These are phyloP conservation scores for Epiperipatus broadwayi DNA, from an alignment of 2,888 invertebrate species.

Conservation along the genomic window DNA sequence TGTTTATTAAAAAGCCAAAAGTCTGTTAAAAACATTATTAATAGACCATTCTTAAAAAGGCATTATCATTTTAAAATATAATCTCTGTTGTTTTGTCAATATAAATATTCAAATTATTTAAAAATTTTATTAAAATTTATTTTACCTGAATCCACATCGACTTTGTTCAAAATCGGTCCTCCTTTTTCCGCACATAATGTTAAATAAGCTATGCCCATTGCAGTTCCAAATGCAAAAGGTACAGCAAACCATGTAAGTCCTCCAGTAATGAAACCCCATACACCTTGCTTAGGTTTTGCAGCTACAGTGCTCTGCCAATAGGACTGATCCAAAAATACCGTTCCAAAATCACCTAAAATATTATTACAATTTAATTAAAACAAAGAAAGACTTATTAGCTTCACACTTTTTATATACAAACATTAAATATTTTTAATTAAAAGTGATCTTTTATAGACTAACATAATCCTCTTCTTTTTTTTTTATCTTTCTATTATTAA, in stretches of 20 bases:
- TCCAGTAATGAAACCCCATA: conserved; percentile 27
- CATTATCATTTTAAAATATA: no score
- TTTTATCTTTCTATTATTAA: no score
- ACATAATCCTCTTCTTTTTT: no score
- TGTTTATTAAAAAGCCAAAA: no score
- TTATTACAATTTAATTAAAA: no score
- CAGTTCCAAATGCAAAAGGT: conserved; percentile 28
- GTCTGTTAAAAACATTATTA: no score
- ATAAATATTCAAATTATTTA: background rate
- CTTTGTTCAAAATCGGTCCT: conserved; percentile 18
- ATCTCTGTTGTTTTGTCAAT: no score
- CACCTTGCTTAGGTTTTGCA: conserved; percentile 26
- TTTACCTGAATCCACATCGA: conserved; percentile 21
- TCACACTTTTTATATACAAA: no score
- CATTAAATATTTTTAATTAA: no score
- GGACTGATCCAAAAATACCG: conserved; percentile 29
- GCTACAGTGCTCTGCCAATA: conserved; percentile 30
- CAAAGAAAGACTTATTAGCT: no score
- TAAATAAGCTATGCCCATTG: conserved; percentile 27
- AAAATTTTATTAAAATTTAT: background rate
- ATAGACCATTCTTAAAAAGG: no score
- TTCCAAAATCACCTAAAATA: conserved; percentile 26
- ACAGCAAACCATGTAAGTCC: conserved; percentile 29
- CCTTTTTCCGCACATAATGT: conserved; percentile 22
- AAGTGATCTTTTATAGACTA: no score